Base-by-base conservation (phyloP, 2,797 vertebrate species). In the Botia almorhae region DNA sequence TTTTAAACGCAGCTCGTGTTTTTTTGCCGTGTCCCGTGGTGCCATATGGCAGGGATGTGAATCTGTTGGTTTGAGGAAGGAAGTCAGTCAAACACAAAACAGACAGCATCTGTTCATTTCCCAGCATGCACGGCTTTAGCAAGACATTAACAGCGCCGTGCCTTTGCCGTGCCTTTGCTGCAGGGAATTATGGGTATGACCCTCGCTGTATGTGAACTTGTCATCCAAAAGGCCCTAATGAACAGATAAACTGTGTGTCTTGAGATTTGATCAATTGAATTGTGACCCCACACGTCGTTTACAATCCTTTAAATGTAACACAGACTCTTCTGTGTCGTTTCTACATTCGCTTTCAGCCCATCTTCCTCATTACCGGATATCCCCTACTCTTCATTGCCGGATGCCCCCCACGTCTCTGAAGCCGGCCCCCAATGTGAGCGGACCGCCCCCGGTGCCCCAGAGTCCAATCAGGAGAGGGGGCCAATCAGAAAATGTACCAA, bases 21-120 rank as follows among this genome's bases (percentile, higher is more conserved):
- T 61, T 76, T 76, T 14, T 3, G 19, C 16, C 51, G 4, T 67
- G 67, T 85, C 71, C 55, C 55, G 23, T 78, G 43, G 70, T 7
- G 78, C 78, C 70, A 76, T 81, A 81, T 83, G 74, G 78, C 76
- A 51, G 65, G 74, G 19, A 67, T 81, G 69, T 58, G 78, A 74
- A 48, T 61, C 19, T 63, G 48, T 64, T 71, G 60, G 46, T 53
- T 77, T 76, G 69, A 78, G 78, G 76, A 82, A 82, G 78, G 67
- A 71, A 74, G 82, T 82, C 78, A 76, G 79, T 77, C 82, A 61
- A 76, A 68, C 78, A 50, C 74, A 80, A 74, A 68, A 74, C 71
- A 79, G 70, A 82, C 69, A 50, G 77, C 81, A 84, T 83, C 83
- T 86, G 83, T 83, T 85, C 50, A 43, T 55, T 36, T 16, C 48